Conservation (phyloP, 2,888 invertebrate species). For the Hypselothyrea guttata region DNA sequence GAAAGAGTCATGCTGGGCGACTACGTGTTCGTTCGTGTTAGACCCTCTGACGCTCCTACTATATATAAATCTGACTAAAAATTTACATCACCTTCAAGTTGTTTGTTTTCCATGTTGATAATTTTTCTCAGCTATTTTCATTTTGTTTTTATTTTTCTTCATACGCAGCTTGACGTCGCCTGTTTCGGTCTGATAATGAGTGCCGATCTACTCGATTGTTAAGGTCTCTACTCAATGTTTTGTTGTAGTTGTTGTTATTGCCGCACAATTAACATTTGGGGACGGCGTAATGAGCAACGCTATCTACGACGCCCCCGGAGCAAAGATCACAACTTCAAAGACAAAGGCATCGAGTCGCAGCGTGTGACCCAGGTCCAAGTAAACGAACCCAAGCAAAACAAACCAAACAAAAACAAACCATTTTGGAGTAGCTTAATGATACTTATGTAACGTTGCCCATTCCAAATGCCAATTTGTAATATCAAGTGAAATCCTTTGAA, state of each 20-base stretch:
- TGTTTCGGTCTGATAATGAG: constrained; percentile 68
- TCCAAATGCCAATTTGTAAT: constrained; percentile 34
- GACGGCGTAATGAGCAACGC: constrained; percentile 63
- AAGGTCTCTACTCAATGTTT: constrained; percentile 19
- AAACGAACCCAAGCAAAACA: constrained; percentile 40
- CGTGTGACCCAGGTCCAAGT: constrained; percentile 53
- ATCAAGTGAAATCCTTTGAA: constrained; percentile 53
- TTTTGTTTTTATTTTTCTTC: constrained; percentile 29
- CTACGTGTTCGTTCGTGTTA: constrained; percentile 31
- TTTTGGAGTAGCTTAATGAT: constrained; percentile 32
- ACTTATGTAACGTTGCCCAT: constrained; percentile 48
- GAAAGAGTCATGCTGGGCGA: constrained; percentile 54
- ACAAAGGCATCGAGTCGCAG: constrained; percentile 44
- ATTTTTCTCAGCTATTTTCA: constrained; percentile 69
- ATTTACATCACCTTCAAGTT: constrained; percentile 29
- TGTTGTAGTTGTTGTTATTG: constrained; percentile 29
- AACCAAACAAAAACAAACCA: constrained; percentile 31
- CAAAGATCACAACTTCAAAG: constrained; percentile 62
- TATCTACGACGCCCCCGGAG: constrained; percentile 47
- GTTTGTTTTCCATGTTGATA: constrained; percentile 62
- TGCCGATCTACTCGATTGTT: constrained; percentile 54
- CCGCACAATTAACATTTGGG: constrained; percentile 58
- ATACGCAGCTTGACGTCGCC: constrained; percentile 58
- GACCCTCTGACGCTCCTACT: constrained; percentile 64
- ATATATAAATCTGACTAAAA: constrained; percentile 42